Conservation (phyloP, 2,113 vertebrate genomes). For the Nestor notabilis region DNA sequence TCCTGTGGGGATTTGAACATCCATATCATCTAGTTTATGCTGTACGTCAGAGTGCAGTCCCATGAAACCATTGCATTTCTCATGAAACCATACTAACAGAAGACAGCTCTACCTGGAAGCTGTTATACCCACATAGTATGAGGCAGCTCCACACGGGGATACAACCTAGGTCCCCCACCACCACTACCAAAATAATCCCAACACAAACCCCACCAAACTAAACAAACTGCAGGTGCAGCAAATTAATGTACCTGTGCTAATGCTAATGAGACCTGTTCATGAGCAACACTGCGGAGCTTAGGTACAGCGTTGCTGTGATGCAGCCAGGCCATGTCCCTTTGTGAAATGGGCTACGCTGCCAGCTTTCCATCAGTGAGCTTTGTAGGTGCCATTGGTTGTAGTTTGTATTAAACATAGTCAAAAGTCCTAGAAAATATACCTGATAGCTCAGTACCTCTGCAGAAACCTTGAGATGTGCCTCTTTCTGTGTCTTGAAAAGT, state of each 20-base stretch:
- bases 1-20: neutral
- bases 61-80: neutral
- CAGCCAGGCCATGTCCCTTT: neutral
- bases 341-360: neutral
- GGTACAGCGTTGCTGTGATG: fast-evolving
- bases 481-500: neutral
- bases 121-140: neutral
- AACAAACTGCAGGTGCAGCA: neutral
- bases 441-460: neutral
- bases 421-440: neutral
- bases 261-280: neutral
- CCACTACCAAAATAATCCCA: fast-evolving
- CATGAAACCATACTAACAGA: neutral
- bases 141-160: neutral
- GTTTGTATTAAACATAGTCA: neutral
- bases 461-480: neutral
- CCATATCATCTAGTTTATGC: neutral
- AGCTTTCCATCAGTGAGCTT: neutral
- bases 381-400: neutral
- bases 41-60: neutral
- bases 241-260: neutral
- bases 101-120: neutral
- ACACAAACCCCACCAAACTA: neutral
- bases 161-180: neutral
- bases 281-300: neutral